phyloP scores from a whole-genome alignment of 1,140 invertebrate genomes.

The Xylocopa sonorina region DNA sequence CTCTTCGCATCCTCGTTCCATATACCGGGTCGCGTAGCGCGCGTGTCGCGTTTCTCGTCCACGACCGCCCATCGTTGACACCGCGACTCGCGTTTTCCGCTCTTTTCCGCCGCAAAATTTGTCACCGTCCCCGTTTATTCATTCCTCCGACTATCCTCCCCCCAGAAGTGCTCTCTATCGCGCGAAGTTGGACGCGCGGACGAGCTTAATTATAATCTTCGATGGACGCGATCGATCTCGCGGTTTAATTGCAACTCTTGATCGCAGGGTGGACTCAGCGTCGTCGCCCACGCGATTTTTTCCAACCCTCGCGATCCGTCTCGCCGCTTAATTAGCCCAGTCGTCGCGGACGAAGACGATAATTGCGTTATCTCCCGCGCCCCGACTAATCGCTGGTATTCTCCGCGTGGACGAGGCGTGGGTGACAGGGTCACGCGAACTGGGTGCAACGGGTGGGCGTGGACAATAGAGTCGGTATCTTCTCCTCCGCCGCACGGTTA shows the following conservation, averaged over 20 bases:
- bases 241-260: constrained; percentile 17
- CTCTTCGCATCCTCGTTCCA: too few species aligned
- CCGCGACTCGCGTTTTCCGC: constrained; percentile 30
- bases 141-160: neutral
- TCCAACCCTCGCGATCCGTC: neutral
- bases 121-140: constrained; percentile 3
- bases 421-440: neutral
- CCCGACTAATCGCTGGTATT: neutral
- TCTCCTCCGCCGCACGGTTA: neutral
- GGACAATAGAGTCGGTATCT: constrained; percentile 30
- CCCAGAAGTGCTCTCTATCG: neutral
- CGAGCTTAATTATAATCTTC: constrained; percentile 24
- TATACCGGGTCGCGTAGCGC: neutral
- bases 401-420: neutral
- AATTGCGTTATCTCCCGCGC: constrained; percentile 20
- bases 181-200: neutral
- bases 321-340: neutral
- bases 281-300: neutral
- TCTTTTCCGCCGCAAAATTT: constrained; percentile 21
- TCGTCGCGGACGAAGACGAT: constrained; percentile 11
- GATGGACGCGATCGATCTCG: constrained; percentile 16
- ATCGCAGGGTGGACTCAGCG: neutral
- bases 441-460: neutral
- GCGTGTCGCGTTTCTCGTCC: constrained; percentile 36
- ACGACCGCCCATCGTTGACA: constrained; percentile 31